Evolutionary conservation across 2,797 vertebrate species (phyloP).

Genomic region (Lophotriccus pileatus): DNA sequence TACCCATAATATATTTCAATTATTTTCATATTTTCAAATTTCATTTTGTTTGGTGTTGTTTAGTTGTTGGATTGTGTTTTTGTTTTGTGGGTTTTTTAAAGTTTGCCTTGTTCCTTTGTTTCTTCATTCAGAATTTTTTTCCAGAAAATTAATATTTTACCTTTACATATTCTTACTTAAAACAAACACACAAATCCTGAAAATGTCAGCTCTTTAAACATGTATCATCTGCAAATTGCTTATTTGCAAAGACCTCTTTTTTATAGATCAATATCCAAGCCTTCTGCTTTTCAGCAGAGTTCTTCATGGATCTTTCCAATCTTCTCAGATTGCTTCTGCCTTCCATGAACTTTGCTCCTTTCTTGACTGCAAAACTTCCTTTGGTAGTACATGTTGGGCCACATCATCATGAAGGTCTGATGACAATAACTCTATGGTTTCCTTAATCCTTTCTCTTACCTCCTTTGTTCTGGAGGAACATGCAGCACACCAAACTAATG

Average conservation of each 20-base stretch:
- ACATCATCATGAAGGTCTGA: background rate
- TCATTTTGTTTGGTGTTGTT: background rate
- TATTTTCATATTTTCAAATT: background rate
- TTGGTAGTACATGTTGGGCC: rapidly evolving
- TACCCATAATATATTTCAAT: background rate
- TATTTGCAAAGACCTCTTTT: background rate
- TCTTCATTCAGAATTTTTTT: background rate
- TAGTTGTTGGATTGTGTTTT: background rate
- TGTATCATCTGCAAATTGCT: background rate
- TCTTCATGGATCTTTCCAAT: background rate
- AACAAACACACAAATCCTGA: background rate
- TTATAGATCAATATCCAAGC: background rate
- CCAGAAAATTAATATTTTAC: background rate
- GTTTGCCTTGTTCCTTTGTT: background rate
- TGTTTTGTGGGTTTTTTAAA: background rate
- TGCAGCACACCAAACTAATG: rapidly evolving
- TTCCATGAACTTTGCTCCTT: background rate
- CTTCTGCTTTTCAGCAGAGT: background rate
- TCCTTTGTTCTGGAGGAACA: background rate
- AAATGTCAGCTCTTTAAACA: background rate
- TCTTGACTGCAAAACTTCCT: background rate
- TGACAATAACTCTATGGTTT: background rate
- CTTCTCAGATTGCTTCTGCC: background rate
- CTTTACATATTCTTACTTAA: background rate
- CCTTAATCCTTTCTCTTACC: background rate